Conservation (phyloP, 2,888 invertebrate genomes). For the Caenorhabditis japonica region DNA sequence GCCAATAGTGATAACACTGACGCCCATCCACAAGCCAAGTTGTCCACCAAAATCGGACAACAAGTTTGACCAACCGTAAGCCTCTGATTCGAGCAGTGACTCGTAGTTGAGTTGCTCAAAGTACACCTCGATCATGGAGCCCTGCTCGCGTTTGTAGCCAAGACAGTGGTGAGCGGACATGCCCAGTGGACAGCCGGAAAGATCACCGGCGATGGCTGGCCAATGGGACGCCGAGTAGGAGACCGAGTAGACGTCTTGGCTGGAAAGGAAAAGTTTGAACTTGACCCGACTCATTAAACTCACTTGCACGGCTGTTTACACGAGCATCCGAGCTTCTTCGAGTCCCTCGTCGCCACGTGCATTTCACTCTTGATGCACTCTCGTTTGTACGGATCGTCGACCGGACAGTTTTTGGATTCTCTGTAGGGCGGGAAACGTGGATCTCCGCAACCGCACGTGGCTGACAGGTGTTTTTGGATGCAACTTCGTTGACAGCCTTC, state of each 20-base stretch:
- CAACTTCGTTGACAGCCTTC: conserved; percentile 76
- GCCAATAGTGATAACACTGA: conserved; percentile 70
- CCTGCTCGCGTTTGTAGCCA: conserved; percentile 65
- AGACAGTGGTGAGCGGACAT: conserved; percentile 68
- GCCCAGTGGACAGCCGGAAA: conserved; percentile 68
- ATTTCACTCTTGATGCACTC: conserved; percentile 70
- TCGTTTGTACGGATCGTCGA: conserved; percentile 68
- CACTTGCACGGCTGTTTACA: conserved; percentile 75
- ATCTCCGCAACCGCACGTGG: conserved; percentile 75
- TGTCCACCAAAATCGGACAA: conserved; percentile 76
- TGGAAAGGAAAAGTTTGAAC: conserved; percentile 34
- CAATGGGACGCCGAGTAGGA: conserved; percentile 70
- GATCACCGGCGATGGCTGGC: conserved; percentile 65
- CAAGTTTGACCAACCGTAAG: conserved; percentile 73
- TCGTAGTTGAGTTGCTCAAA: conserved; percentile 76
- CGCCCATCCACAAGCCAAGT: conserved; percentile 74
- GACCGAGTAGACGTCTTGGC: conserved; percentile 73
- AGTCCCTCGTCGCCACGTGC: conserved; percentile 61
- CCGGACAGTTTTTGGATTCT: conserved; percentile 69
- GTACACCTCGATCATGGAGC: conserved; percentile 71
- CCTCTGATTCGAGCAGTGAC: conserved; percentile 71
- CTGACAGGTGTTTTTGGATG: conserved; percentile 64
- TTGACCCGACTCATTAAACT: conserved; percentile 10
- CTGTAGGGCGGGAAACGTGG: conserved; percentile 72
- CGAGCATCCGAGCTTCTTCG: conserved; percentile 60